Base-by-base conservation (phyloP, 2,888 invertebrate genomes). In the Pterostichus niger region DNA sequence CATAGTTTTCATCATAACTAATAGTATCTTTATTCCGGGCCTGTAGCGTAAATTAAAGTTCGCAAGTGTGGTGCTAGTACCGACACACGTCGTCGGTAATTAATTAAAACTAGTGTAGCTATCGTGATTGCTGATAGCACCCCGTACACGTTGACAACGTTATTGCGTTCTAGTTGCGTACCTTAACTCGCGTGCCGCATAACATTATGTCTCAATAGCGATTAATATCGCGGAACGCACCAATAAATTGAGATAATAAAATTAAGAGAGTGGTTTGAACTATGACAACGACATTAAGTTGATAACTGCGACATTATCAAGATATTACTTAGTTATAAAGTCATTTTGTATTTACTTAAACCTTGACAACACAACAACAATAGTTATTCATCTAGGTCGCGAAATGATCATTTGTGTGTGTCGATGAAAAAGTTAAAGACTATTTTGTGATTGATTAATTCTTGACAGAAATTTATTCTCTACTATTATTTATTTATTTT, bases 51-150 rank as follows among this genome's bases (percentile, higher is more conserved):
- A 59, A 59, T 59, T 59, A 59, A 31, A 17, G 17, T 24, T 31
- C 40, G 10, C 56, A 17, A 17, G 24, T 56, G 10, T 31, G 56
- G 15, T 31, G 61, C 15, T 46, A 44, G 24, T 17, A n/a, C 11
- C 78, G 24, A 78, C 78, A 44, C 46, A 61, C 44, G 78, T 78
- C 78, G 40, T 13, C 46, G 15, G 11, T 61, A 78, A 78, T 78
- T 78, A 59, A 78, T 78, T 78, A 78, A 78, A 78, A 61, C 46
- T 44, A 4, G 54, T 59, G 46, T 17, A 78, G 59, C 10, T 44
- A 78, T 78, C 78, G 17, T 78, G 61, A 78, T 78, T 78, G 78
- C 24, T 61, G 78, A 40, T 59, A 78, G 17, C 61, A 17, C 44
- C 10, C 17, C 0, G n/a, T 52, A 44, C 68, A 15, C 17, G 68